phyloP scores from a whole-genome alignment of 2,888 invertebrate genomes.

The Selenia dentaria region DNA sequence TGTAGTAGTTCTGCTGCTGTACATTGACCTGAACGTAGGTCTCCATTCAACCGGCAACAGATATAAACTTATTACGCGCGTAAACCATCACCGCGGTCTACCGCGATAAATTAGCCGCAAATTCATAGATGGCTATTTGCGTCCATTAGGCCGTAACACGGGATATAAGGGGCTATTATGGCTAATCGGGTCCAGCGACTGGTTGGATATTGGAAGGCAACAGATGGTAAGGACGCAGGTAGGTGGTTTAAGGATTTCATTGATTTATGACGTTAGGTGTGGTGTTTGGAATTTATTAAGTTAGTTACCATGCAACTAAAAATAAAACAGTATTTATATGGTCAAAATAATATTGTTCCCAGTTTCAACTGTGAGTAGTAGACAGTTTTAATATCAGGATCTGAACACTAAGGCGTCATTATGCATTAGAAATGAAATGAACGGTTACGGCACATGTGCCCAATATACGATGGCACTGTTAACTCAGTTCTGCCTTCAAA shows the following conservation, averaged over 20 bases:
- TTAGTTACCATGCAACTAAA: background rate
- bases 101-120: slow-evolving; percentile 44
- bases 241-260: slow-evolving; percentile 14
- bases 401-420: too few species aligned
- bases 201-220: slow-evolving; percentile 35
- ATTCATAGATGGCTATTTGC: slow-evolving; percentile 54
- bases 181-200: slow-evolving; percentile 47
- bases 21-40: background rate
- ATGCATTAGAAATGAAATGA: too few species aligned
- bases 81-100: slow-evolving; percentile 16
- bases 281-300: slow-evolving; percentile 4
- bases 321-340: too few species aligned
- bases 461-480: too few species aligned
- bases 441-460: too few species aligned
- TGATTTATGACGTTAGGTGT: slow-evolving; percentile 22
- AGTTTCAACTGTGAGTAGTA: too few species aligned
- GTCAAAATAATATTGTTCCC: too few species aligned
- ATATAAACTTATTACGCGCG: slow-evolving; percentile 19
- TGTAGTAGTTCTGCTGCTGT: too few species aligned
- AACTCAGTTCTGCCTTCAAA: too few species aligned
- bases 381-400: too few species aligned
- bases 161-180: slow-evolving; percentile 47
- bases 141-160: slow-evolving; percentile 44
- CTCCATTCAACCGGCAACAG: background rate
- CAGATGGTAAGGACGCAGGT: slow-evolving; percentile 41